Conservation (phyloP, 2,888 invertebrate species). For the Tethea ocularis region DNA sequence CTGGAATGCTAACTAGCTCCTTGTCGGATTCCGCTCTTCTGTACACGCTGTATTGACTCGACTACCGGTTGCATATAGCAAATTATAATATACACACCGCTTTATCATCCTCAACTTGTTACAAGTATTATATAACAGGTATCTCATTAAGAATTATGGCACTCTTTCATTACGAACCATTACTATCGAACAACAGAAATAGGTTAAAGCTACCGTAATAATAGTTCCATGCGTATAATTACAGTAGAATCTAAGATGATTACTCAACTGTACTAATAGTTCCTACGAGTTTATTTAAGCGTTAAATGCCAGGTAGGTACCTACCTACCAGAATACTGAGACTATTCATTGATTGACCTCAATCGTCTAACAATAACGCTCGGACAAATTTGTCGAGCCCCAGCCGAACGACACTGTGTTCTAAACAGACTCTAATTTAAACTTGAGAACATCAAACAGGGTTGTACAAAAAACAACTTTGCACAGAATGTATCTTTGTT, state of each 20-base stretch:
- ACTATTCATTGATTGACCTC: constrained; percentile 71
- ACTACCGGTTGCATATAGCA: constrained; percentile 12
- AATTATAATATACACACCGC: constrained; percentile 1
- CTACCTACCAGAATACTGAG: constrained; percentile 21
- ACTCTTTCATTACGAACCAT: not conserved
- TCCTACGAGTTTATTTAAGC: constrained; percentile 3
- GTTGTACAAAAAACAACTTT: not conserved
- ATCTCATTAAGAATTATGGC: not conserved
- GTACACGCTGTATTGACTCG: constrained; percentile 29
- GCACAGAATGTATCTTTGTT: not conserved
- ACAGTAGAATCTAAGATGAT: not conserved
- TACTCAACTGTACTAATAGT: not conserved
- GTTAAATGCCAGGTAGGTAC: constrained; percentile 1
- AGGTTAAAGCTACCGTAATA: not conserved
- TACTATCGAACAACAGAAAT: not conserved
- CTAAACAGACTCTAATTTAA: constrained; percentile 22
- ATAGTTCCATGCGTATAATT: not conserved
- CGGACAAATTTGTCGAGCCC: constrained; percentile 36
- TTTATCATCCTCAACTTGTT: not conserved
- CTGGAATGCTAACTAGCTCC: constrained; percentile 57
- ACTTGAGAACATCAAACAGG: not conserved
- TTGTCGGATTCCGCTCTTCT: constrained; percentile 49
- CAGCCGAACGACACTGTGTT: constrained; percentile 21
- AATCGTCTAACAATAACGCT: constrained; percentile 69
- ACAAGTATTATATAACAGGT: no score